Conservation (phyloP, 2,797 vertebrate genomes). For the Coilia nasus region DNA sequence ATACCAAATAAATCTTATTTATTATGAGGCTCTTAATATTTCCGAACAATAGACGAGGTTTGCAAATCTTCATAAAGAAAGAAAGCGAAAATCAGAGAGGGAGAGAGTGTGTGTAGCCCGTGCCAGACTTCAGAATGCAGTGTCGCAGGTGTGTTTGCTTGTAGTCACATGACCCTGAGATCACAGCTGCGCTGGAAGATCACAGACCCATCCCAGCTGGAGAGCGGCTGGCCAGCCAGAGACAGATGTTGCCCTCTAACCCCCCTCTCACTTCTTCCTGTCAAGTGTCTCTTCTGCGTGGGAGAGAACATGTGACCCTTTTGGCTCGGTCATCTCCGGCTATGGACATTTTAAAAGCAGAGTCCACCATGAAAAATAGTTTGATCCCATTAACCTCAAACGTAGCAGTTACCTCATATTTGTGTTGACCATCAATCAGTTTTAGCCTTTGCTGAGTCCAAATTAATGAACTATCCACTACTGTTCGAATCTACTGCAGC, state of each 20-base stretch:
- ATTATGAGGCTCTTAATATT: neutral
- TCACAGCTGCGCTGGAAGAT: slow-evolving; percentile 70
- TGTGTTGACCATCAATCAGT: neutral
- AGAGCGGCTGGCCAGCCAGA: slow-evolving; percentile 50
- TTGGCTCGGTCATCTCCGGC: neutral
- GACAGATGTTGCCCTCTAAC: slow-evolving; percentile 71
- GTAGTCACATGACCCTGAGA: slow-evolving; percentile 60
- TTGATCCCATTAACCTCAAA: neutral
- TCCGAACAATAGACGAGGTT: neutral
- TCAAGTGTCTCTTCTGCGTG: slow-evolving; percentile 45
- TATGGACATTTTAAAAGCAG: neutral
- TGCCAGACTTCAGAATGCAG: slow-evolving; percentile 61
- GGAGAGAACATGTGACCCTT: slow-evolving; percentile 18
- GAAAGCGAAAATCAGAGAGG: neutral
- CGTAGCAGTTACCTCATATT: neutral
- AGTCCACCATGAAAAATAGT: neutral
- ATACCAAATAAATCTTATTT: neutral
- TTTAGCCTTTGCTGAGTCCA: neutral
- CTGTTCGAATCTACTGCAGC: neutral
- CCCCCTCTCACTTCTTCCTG: slow-evolving; percentile 53
- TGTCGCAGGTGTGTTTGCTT: slow-evolving; percentile 73
- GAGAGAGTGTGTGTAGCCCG: neutral
- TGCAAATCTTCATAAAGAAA: neutral
- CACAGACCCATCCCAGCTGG: slow-evolving; percentile 61
- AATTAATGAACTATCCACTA: neutral